Base-by-base conservation (phyloP, 2,113 vertebrate species). In the Setophaga coronata region DNA sequence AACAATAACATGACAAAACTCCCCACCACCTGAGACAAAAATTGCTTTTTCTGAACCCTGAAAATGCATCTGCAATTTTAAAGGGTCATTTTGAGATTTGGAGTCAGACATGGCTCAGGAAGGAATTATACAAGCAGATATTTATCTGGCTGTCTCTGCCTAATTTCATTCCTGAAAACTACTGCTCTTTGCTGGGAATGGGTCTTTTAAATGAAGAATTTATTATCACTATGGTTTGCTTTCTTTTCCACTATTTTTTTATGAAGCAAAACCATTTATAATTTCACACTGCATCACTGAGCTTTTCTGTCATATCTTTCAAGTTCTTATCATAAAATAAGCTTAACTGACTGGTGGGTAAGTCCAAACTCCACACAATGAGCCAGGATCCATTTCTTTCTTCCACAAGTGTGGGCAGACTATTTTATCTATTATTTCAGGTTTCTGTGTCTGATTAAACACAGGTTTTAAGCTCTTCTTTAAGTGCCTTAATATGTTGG, bases 121-220 rank as follows among this genome's bases (percentile, higher is more conserved):
- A 80, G 72, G 69, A 92, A 87, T 91, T 82, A 84, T 29, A n/a
- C 38, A 79, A 42, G 51, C 66, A 89, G 56, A 74, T 92, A 81
- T 74, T 87, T 92, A 74, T 87, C 93, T 82, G 38, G 1, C 58
- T 95, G 91, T 58, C 62, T 87, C 62, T 86, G 71, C 20, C 51
- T 82, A 67, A 94, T 95, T 95, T 89, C 6, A 84, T 91, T 89
- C 53, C 83, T 60, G 48, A 84, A 92, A 92, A 80, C 4, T 78
- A 64, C 91, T 89, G 57, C 8, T 94, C 36, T 82, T 80, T 89
- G n/a, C 65, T 91, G 36, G 28, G 12, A 60, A 73, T 40, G n/a
- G 21, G 14, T 67, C 31, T 87, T 89, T 67, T 36, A 78, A 95
- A 94, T 45, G 21, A 78, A 48, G 38, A 93, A 78, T 84, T 86